Evolutionary conservation across 2,888 invertebrate species (phyloP).

Genomic region (Augochlorella aurata): DNA sequence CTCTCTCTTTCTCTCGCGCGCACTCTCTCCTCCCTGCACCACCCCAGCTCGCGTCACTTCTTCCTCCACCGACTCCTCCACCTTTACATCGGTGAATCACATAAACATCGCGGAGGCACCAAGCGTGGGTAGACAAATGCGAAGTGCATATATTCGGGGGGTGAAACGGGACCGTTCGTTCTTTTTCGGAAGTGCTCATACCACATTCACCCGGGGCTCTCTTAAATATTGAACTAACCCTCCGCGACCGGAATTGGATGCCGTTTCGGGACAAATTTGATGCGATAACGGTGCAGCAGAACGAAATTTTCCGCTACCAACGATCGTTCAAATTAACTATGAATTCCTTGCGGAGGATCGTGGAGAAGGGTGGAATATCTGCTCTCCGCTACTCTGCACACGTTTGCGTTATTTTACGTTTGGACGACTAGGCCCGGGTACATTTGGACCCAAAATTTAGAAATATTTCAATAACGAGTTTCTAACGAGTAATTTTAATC

Average conservation of each 20-base stretch:
- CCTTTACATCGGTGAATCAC: slow-evolving; percentile 61
- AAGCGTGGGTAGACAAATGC: slow-evolving; percentile 63
- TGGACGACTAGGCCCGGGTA: no score
- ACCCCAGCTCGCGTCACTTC: slow-evolving; percentile 31
- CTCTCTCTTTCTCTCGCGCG: slow-evolving; percentile 10
- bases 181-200: slow-evolving; percentile 47
- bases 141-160: slow-evolving; percentile 61
- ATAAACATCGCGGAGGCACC: slow-evolving; percentile 62
- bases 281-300: slow-evolving; percentile 2
- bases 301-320: not conserved
- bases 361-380: not conserved
- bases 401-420: no score
- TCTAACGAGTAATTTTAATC: no score
- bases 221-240: slow-evolving; percentile 49
- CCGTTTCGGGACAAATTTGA: slow-evolving; percentile 33
- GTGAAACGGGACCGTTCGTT: slow-evolving; percentile 46
- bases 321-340: not conserved
- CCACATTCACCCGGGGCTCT: slow-evolving; percentile 23
- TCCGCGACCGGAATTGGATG: slow-evolving; percentile 36
- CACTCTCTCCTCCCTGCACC: not conserved
- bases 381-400: no score
- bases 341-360: not conserved
- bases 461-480: no score
- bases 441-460: no score
- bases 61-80: slow-evolving; percentile 36